Percentiles rank a stretch among this genome's conserved stretches.
Conservation (phyloP, 2,888 invertebrate genomes). For the Petrophora chlorosata region DNA sequence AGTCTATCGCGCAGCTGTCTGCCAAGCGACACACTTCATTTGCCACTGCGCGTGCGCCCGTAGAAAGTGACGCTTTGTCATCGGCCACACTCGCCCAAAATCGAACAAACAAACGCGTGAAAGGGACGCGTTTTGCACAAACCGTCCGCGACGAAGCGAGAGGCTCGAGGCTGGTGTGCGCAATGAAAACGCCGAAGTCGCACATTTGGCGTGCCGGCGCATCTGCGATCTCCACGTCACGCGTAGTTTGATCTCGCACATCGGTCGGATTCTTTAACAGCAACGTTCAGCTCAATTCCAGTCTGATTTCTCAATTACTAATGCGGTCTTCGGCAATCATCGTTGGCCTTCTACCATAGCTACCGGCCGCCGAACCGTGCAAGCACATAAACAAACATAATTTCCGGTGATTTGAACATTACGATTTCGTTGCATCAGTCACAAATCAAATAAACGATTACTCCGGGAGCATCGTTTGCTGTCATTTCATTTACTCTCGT, state of each 20-base stretch:
- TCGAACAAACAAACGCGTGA: conserved; percentile 58
- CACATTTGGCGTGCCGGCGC: conserved; percentile 56
- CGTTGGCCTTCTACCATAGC: conserved; percentile 48
- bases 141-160: conserved; percentile 41
- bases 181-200: conserved; percentile 40
- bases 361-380: conserved; percentile 47
- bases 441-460: conserved; percentile 37
- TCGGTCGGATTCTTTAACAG: conserved; percentile 43
- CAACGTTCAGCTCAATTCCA: conserved; percentile 6
- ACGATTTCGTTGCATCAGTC: conserved; percentile 51
- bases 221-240: conserved; percentile 48
- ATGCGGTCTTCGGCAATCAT: conserved; percentile 39
- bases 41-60: conserved; percentile 75
- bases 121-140: conserved; percentile 43
- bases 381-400: conserved; percentile 58
- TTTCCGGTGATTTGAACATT: conserved; percentile 66
- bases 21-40: conserved; percentile 80
- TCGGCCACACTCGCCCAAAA: conserved; percentile 62
- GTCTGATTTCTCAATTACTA: conserved; percentile 38
- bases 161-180: conserved; percentile 41
- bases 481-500: conserved; percentile 25
- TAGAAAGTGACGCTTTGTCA: conserved; percentile 80
- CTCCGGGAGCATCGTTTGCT: conserved; percentile 23
- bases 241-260: conserved; percentile 56
- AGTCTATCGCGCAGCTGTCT: conserved; percentile 77